Percentiles rank a stretch among this genome's conserved stretches.
phyloP scores from a whole-genome alignment of 2,113 vertebrate genomes.

The Oncorhynchus kisutch region DNA sequence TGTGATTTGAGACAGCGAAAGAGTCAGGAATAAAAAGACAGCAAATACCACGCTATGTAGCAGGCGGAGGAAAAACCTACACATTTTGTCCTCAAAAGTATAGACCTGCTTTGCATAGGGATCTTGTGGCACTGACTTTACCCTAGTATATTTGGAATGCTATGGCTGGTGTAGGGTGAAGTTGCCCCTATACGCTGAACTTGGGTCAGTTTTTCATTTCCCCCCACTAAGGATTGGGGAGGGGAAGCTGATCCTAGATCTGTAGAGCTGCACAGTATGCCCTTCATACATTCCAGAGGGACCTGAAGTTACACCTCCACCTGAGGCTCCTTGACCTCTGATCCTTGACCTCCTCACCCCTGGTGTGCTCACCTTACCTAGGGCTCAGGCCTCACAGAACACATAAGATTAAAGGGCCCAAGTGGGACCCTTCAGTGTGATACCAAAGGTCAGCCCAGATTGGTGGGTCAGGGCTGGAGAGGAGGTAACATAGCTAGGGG shows the following conservation, averaged over 20 bases:
- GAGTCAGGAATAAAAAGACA: background rate
- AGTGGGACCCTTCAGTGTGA: background rate
- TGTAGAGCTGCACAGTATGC: background rate
- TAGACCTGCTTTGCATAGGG: too few species aligned
- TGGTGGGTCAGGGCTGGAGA: background rate
- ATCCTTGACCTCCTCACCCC: background rate
- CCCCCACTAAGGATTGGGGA: too few species aligned
- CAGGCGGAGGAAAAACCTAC: too few species aligned
- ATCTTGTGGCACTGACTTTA: too few species aligned
- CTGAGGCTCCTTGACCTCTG: slow-evolving; percentile 2
- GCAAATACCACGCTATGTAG: background rate
- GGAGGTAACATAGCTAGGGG: background rate
- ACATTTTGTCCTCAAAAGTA: too few species aligned
- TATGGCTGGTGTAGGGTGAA: too few species aligned
- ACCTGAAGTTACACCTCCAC: background rate
- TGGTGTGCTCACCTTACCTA: background rate
- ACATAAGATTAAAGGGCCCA: background rate
- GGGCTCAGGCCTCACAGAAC: background rate
- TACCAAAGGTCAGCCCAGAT: background rate
- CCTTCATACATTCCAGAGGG: background rate
- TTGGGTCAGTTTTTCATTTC: too few species aligned
- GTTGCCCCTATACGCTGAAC: too few species aligned
- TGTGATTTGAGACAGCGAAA: slow-evolving; percentile 6
- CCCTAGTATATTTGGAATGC: too few species aligned
- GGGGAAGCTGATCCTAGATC: too few species aligned